phyloP scores from a whole-genome alignment of 2,888 invertebrate genomes.

The Drosophila antonietae region DNA sequence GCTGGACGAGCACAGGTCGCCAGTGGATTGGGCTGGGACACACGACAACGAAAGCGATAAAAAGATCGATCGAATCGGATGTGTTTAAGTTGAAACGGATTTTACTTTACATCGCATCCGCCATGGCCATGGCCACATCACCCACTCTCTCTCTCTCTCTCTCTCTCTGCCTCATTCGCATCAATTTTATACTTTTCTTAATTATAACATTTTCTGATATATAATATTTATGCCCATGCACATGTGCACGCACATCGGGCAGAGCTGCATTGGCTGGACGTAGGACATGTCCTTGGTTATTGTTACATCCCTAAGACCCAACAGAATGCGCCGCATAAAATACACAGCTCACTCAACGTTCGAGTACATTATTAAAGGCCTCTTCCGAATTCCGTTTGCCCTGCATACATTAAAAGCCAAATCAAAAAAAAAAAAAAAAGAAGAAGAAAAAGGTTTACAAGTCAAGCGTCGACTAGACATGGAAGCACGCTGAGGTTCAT shows the following conservation, averaged over 20 bases:
- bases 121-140: neutral
- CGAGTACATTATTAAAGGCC: constrained; percentile 10
- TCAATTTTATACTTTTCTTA: constrained; percentile 10
- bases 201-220: constrained; percentile 22
- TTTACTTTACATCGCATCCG: constrained; percentile 6
- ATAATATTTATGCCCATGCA: constrained; percentile 7
- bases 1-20: constrained; percentile 42
- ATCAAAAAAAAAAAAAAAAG: neutral
- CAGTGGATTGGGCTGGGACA: constrained; percentile 26
- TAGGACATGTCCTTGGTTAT: constrained; percentile 4
- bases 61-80: constrained; percentile 67
- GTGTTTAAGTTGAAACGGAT: constrained; percentile 72
- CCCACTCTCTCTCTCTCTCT: neutral
- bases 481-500: neutral
- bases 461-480: neutral
- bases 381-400: constrained; percentile 8
- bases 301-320: constrained; percentile 11
- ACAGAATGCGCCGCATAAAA: constrained; percentile 12
- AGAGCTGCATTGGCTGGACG: neutral
- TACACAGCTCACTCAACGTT: neutral
- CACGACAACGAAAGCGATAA: constrained; percentile 50
- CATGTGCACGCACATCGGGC: neutral
- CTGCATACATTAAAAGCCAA: constrained; percentile 10
- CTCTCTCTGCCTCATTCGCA: neutral
- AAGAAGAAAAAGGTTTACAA: neutral